A percentile compares a stretch with the other conserved stretches of the same genome.
Conservation (phyloP, 2,113 vertebrate species). For the human region GRCh38 chr1:66618001-66618500, state of each 20-base stretch:
- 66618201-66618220: background rate
- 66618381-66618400: background rate
- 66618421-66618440: background rate
- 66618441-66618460: background rate
- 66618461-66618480: accelerated
- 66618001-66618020: background rate
- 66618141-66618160: background rate
- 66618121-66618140: background rate
- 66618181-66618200: background rate
- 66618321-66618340: background rate
- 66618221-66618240: background rate
- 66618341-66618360: background rate
- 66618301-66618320: background rate
- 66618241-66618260: background rate
- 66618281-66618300: no score
- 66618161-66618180: background rate
- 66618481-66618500: no score
- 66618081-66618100: background rate
- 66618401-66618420: background rate
- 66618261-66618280: background rate
- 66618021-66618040: background rate
- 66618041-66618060: background rate
- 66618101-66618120: background rate
- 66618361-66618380: background rate
- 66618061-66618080: background rate